These are phyloP conservation scores for Rotaria sp. DNA, from an alignment of 2,888 invertebrate genomes.

Conservation along the genomic window DNA sequence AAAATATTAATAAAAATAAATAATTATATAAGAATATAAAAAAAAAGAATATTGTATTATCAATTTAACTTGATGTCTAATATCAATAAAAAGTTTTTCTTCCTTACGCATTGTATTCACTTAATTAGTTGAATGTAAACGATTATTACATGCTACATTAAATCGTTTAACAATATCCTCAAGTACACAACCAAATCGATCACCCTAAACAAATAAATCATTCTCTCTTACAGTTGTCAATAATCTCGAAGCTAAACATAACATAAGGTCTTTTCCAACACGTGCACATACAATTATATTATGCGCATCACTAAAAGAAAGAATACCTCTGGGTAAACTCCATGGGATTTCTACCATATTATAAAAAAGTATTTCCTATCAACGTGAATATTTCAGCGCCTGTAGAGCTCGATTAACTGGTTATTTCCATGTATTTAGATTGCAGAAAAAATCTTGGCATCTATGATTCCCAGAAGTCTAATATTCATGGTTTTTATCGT, in stretches of 20 bases:
- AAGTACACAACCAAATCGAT: conserved; percentile 92
- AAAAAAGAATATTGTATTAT: conserved; percentile 47
- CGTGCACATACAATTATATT: conserved; percentile 97
- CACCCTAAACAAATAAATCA: conserved; percentile 62
- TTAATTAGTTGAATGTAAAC: conserved; percentile 91
- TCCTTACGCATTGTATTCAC: conserved; percentile 93
- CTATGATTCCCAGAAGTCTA: too few relatives aligned
- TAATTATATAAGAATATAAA: not conserved
- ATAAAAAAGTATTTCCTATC: too few relatives aligned
- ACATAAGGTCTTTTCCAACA: conserved; percentile 92
- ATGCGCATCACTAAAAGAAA: conserved; percentile 93
- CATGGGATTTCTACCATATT: too few relatives aligned
- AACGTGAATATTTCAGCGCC: too few relatives aligned
- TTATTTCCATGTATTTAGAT: too few relatives aligned
- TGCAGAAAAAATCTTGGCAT: too few relatives aligned
- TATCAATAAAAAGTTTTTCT: conserved; percentile 96
- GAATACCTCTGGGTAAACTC: too few relatives aligned
- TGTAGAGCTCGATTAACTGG: too few relatives aligned
- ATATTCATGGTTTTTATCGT: too few relatives aligned
- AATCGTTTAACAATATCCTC: conserved; percentile 96
- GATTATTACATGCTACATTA: conserved; percentile 86
- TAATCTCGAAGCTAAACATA: conserved; percentile 86
- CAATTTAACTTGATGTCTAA: conserved; percentile 78
- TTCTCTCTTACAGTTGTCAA: conserved; percentile 76
- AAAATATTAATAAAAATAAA: conserved; percentile 62